Percentiles rank a stretch among this genome's conserved stretches.
phyloP scores from a whole-genome alignment of 2,113 vertebrate species.

The Rhadina sibilatrix region DNA sequence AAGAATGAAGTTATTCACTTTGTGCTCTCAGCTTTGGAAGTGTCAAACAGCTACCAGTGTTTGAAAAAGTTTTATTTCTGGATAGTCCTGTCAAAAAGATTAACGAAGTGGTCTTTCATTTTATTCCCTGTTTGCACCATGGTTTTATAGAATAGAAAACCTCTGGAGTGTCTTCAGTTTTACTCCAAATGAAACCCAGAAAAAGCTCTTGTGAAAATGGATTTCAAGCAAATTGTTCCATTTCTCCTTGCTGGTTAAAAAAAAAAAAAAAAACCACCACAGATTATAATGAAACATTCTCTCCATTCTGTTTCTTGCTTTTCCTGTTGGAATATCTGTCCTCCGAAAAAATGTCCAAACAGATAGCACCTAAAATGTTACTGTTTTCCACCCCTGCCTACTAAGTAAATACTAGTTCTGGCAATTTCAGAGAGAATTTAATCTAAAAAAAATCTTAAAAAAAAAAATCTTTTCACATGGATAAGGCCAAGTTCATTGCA shows the following conservation, averaged over 20 bases:
- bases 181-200: background rate
- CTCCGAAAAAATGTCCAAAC: background rate
- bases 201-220: background rate
- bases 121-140: background rate
- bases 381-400: background rate
- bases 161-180: background rate
- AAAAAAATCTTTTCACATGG: background rate
- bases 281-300: background rate
- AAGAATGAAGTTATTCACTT: background rate
- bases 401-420: background rate
- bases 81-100: slow-evolving; percentile 25
- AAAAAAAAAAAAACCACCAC: background rate
- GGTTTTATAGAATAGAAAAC: background rate
- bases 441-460: background rate
- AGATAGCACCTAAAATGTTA: background rate
- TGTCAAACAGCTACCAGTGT: background rate
- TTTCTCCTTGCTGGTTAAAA: background rate
- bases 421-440: background rate
- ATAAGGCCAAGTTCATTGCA: background rate
- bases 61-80: slow-evolving; percentile 22
- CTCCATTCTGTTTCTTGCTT: background rate
- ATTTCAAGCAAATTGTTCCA: background rate
- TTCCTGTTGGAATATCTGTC: background rate
- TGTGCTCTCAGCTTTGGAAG: background rate
- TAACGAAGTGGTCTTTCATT: background rate